phyloP scores from a whole-genome alignment of 1,140 invertebrate genomes.

The Sarcophaga bullata region DNA sequence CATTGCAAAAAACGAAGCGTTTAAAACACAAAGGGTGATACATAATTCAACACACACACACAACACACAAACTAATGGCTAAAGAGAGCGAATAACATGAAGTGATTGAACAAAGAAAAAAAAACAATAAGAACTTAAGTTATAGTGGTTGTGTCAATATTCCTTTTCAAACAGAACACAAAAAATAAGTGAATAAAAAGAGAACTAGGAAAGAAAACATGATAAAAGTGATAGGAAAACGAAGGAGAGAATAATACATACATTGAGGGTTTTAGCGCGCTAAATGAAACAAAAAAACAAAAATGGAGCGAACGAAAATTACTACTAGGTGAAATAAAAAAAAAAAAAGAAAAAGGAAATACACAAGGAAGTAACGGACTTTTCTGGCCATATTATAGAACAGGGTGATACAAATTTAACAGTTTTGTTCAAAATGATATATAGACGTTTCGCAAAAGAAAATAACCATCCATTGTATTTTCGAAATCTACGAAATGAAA shows the following conservation, averaged over 20 bases:
- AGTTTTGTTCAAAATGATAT: too few species aligned
- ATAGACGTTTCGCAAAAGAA: too few species aligned
- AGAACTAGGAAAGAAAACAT: not conserved
- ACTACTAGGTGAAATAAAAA: not conserved
- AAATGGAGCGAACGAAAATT: too few species aligned
- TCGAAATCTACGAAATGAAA: not conserved
- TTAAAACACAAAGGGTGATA: conserved; percentile 17
- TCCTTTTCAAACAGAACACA: not conserved
- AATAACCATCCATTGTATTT: too few species aligned
- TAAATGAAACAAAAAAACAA: not conserved
- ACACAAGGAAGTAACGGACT: not conserved
- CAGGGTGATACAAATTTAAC: too few species aligned
- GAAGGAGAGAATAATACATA: not conserved
- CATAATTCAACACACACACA: not conserved
- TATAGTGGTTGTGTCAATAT: not conserved
- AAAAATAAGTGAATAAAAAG: not conserved
- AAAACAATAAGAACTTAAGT: not conserved
- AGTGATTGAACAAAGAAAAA: not conserved
- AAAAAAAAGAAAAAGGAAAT: not conserved
- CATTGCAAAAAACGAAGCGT: conserved; percentile 11
- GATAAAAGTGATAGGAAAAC: not conserved
- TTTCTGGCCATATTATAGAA: not conserved
- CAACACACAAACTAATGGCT: not conserved
- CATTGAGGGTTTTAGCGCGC: not conserved
- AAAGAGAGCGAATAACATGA: too few species aligned